Base-by-base conservation (phyloP, 1,140 invertebrate genomes). In the Pseudobourletiella spinata region DNA sequence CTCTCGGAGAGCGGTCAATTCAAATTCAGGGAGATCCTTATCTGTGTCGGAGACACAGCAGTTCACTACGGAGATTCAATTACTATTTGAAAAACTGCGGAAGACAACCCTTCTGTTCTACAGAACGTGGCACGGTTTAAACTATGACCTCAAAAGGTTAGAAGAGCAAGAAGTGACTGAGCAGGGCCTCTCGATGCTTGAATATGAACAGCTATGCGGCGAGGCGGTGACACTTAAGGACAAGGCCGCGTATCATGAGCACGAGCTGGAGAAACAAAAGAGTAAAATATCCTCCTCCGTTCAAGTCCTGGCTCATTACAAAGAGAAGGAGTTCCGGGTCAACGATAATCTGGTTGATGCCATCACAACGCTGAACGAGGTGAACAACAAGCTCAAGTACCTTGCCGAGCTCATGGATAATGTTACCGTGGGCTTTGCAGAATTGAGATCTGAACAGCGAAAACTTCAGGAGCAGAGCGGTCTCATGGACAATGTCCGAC, bases 21-120 rank as follows among this genome's bases (percentile, higher is more conserved):
- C 48, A 51, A 60, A 57, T 55, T 15, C 16, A 52, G 22, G 60
- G 18, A n/a, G 61, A 60, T 29, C 52, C 48, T 51, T 59, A 52
- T 16, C n/a, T 48, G 11, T 6, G n/a, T 14, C 2, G 32, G 29
- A 18, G 3, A 60, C 30, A 3, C 6, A 50, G 8, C 2, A 51
- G 29, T 50, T 20, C 24, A 30, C 32, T 20, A 51, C 3, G 28
- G 29, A 50, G 35, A 32, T 32, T 14, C 11, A 3, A 15, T 52
- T 24, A 48, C 8, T 51, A n/a, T 16, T 30, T 29, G 46, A 60
- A 15, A 50, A 60, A 32, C n/a, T 60, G 3, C 42, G 46, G 14
- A 3, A 39, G 14, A 35, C 52, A 16, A 32, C 22, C 6, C 2
- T 6, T 8, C 11, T 32, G 14, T 35, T 56, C 16, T 56, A 56